A percentile compares a stretch with the other conserved stretches of the same genome.
These are phyloP conservation scores for Periophthalmodon schlosseri DNA, from an alignment of 2,113 vertebrate genomes.

Conservation along the genomic window DNA sequence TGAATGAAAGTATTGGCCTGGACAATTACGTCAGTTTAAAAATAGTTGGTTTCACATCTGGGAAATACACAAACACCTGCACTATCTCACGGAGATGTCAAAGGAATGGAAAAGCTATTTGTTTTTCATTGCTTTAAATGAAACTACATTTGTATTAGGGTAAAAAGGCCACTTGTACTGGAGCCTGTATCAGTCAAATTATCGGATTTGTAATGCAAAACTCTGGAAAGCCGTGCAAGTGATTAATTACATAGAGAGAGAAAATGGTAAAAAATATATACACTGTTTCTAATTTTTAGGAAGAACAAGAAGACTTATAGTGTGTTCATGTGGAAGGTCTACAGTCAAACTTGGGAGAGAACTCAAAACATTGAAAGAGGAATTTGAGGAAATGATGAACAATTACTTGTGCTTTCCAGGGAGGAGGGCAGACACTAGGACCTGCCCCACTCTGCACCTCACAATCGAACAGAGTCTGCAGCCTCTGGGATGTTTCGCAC, in stretches of 20 bases:
- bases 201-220: conserved; percentile 14
- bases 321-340: background rate
- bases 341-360: background rate
- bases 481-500: conserved; percentile 56
- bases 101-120: conserved; percentile 1
- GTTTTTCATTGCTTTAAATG: conserved; percentile 7
- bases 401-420: background rate
- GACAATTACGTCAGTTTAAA: conserved; percentile 34
- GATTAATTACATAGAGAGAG: conserved; percentile 17
- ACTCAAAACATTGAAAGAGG: background rate
- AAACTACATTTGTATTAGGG: background rate
- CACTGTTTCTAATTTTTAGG: background rate
- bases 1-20: conserved; percentile 11
- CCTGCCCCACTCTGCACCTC: conserved; percentile 45
- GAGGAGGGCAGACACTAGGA: conserved; percentile 71
- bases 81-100: conserved; percentile 1
- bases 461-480: conserved; percentile 26
- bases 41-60: conserved; percentile 20
- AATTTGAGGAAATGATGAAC: conserved; percentile 3
- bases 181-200: background rate
- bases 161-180: conserved; percentile 12
- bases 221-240: conserved; percentile 2
- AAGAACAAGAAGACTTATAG: background rate
- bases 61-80: conserved; percentile 26
- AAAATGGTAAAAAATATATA: conserved; percentile 22